Conservation (phyloP, 2,888 invertebrate species). For the Philonicus albiceps region DNA sequence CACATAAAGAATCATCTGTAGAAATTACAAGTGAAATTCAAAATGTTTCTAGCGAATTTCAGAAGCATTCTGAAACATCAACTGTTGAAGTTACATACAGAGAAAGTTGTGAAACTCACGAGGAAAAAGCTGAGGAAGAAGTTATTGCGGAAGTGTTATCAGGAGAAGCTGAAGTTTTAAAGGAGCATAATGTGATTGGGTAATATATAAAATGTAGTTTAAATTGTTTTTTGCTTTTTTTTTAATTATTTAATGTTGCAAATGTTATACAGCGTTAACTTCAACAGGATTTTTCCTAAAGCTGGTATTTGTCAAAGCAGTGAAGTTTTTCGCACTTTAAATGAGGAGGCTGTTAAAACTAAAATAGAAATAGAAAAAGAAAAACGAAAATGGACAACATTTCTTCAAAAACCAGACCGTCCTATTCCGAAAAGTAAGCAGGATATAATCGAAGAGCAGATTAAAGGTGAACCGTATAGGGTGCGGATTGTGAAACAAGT, state of each 20-base stretch:
- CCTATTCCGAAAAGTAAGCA: conserved; percentile 68
- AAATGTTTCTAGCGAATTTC: neutral
- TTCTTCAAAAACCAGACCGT: conserved; percentile 76
- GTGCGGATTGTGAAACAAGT: conserved; percentile 68
- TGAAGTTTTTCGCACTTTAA: conserved; percentile 72
- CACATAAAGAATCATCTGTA: neutral
- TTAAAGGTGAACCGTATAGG: conserved; percentile 63
- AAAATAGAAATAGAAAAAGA: conserved; percentile 66
- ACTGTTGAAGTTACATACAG: neutral
- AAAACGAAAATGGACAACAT: conserved; percentile 75
- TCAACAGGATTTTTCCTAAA: conserved; percentile 73
- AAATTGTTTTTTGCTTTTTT: neutral
- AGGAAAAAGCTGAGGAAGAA: conserved; percentile 55
- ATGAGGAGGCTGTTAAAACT: conserved; percentile 67
- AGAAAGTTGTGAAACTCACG: neutral
- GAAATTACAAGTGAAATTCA: neutral
- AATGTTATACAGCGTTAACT: conserved; percentile 68
- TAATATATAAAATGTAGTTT: conserved; percentile 54
- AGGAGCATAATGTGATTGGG: conserved; percentile 76
- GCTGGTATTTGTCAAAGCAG: conserved; percentile 72
- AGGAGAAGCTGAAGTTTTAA: conserved; percentile 73
- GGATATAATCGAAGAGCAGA: conserved; percentile 57
- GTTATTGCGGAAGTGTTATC: conserved; percentile 74
- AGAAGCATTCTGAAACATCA: neutral
- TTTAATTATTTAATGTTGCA: neutral